Conservation (phyloP, 2,113 vertebrate species). For the Jacana jacana region DNA sequence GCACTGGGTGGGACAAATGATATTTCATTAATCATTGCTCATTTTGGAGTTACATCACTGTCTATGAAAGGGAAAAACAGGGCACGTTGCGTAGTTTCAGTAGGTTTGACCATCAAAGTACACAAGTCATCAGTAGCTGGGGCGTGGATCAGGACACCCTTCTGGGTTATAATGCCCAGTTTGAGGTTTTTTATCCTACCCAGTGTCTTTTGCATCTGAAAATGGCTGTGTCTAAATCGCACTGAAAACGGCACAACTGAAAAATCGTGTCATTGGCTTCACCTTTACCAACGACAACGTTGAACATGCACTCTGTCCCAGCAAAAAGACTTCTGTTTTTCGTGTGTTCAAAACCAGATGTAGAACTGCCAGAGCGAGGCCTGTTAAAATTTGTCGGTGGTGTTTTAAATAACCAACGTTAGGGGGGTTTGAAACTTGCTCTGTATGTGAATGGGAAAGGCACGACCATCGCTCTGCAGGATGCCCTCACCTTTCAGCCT, state of each 20-base stretch:
- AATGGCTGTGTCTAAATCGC: not conserved
- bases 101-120: conserved; percentile 1
- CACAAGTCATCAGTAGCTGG: not conserved
- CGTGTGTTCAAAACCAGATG: not conserved
- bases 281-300: not conserved
- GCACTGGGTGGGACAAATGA: not conserved
- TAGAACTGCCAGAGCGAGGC: not conserved
- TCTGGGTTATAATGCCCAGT: not conserved
- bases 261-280: not conserved
- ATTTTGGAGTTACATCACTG: conserved; percentile 43
- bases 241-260: not conserved
- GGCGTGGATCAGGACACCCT: not conserved
- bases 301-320: not conserved
- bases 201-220: not conserved
- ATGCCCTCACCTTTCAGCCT: not conserved
- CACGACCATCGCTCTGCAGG: not conserved
- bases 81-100: not conserved
- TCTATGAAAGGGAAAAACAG: conserved; percentile 31
- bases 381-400: not conserved
- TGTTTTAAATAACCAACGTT: not conserved
- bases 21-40: conserved; percentile 54
- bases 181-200: not conserved
- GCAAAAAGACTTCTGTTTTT: not conserved
- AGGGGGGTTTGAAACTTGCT: not conserved
- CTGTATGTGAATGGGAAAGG: not conserved